These are phyloP conservation scores for Oligia latruncula DNA, from an alignment of 2,888 invertebrate genomes.

Conservation along the genomic window DNA sequence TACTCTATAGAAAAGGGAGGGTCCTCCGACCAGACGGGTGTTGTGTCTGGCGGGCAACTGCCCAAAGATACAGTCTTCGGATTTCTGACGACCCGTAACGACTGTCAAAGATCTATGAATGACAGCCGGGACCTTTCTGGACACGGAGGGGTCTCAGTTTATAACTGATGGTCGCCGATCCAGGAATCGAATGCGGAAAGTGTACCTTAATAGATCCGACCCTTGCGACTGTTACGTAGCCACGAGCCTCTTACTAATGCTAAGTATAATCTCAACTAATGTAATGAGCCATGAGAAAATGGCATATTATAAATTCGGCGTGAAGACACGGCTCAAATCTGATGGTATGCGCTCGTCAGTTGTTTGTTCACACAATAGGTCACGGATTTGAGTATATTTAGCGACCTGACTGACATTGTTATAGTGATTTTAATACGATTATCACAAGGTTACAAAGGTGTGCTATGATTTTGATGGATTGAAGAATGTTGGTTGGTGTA, in stretches of 20 bases:
- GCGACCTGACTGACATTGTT: constrained; percentile 11
- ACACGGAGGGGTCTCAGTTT: neutral
- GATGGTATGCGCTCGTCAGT: constrained; percentile 45
- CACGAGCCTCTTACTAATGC: neutral
- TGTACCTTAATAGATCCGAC: neutral
- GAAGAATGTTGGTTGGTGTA: constrained; percentile 5
- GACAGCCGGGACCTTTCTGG: too few species aligned
- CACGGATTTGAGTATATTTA: constrained; percentile 14
- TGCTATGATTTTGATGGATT: constrained; percentile 10
- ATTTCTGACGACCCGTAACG: too few species aligned
- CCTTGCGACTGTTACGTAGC: neutral
- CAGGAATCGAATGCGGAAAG: neutral
- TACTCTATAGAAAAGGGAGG: too few species aligned
- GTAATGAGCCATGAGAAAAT: constrained; percentile 22
- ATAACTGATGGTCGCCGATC: neutral
- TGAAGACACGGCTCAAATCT: constrained; percentile 15
- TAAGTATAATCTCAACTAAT: neutral
- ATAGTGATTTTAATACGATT: constrained; percentile 19
- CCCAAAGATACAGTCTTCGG: too few species aligned
- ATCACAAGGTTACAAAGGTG: constrained; percentile 23
- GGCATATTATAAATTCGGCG: constrained; percentile 23
- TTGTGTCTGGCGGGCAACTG: too few species aligned
- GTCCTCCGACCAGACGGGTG: too few species aligned
- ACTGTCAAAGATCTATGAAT: too few species aligned
- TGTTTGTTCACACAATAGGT: constrained; percentile 44